Evolutionary conservation across 2,797 vertebrate species (phyloP).

Genomic region (Sebastes paucispinis): DNA sequence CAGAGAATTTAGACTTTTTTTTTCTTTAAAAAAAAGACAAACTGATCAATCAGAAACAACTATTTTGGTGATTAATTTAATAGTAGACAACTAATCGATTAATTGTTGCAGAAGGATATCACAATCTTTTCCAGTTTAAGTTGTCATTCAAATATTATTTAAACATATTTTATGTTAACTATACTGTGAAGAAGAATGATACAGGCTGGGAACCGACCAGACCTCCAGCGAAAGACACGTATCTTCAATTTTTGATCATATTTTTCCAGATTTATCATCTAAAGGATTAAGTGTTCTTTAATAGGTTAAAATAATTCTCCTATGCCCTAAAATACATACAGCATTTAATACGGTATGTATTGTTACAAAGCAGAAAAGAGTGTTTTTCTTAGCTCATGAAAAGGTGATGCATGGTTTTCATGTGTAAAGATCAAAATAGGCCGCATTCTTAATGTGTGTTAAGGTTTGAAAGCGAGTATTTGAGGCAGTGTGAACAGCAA

Average conservation of each 20-base stretch:
- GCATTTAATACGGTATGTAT: background rate
- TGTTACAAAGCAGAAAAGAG: background rate
- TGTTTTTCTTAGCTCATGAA: background rate
- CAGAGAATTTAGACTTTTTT: no score
- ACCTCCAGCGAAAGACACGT: background rate
- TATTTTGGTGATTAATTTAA: no score
- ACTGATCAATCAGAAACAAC: no score
- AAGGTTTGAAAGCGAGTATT: background rate
- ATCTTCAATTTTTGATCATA: no score
- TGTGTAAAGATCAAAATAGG: constrained; percentile 1
- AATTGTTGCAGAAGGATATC: background rate
- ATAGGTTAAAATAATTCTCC: background rate
- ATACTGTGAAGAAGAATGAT: background rate
- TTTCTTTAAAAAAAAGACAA: no score
- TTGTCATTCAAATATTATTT: background rate
- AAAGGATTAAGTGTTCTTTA: background rate
- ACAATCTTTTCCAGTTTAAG: background rate
- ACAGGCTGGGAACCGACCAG: background rate
- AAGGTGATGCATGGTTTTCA: background rate
- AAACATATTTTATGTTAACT: background rate
- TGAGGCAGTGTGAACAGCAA: background rate
- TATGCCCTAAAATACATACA: background rate
- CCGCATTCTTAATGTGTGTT: background rate
- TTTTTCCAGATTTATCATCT: background rate
- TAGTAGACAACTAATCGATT: no score